Evolutionary conservation across 2,113 vertebrate species (phyloP).

Genomic region (Lates calcarifer): DNA sequence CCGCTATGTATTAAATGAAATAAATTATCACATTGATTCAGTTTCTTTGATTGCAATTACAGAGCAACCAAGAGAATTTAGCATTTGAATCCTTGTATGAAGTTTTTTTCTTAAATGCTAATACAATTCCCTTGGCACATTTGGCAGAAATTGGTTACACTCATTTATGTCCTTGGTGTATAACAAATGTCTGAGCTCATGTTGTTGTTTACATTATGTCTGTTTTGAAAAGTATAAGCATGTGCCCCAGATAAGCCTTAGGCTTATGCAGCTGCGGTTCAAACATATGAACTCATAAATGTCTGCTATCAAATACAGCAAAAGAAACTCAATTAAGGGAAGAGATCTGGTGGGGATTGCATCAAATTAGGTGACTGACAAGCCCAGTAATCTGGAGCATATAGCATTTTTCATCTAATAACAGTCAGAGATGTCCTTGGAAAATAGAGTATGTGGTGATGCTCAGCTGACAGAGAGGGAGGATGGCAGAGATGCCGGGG

Average conservation of each 20-base stretch:
- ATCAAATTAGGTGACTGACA: conserved; percentile 78
- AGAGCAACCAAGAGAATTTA: conserved; percentile 32
- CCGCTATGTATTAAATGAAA: conserved; percentile 38
- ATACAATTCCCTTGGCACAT: conserved; percentile 51
- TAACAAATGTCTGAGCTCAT: conserved; percentile 55
- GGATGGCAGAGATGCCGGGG: conserved; percentile 34
- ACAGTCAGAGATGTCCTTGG: conserved; percentile 69
- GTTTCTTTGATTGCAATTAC: conserved; percentile 49
- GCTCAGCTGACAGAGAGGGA: conserved; percentile 49
- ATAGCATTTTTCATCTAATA: conserved; percentile 66
- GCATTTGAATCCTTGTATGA: conserved; percentile 1
- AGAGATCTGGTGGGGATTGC: conserved; percentile 68
- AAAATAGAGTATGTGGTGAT: conserved; percentile 49
- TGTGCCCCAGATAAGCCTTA: conserved; percentile 59
- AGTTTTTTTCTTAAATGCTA: conserved; percentile 44
- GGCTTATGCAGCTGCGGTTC: conserved; percentile 40
- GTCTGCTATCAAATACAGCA: conserved; percentile 65
- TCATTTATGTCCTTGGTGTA: conserved; percentile 47
- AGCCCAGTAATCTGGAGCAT: conserved; percentile 68
- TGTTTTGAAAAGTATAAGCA: conserved; percentile 54
- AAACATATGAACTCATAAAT: conserved; percentile 66
- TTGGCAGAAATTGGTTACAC: conserved; percentile 61
- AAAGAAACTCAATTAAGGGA: conserved; percentile 70
- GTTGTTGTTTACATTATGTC: conserved; percentile 60
- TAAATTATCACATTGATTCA: conserved; percentile 36